phyloP scores from a whole-genome alignment of 2,113 vertebrate species.

The Istiophorus platypterus region DNA sequence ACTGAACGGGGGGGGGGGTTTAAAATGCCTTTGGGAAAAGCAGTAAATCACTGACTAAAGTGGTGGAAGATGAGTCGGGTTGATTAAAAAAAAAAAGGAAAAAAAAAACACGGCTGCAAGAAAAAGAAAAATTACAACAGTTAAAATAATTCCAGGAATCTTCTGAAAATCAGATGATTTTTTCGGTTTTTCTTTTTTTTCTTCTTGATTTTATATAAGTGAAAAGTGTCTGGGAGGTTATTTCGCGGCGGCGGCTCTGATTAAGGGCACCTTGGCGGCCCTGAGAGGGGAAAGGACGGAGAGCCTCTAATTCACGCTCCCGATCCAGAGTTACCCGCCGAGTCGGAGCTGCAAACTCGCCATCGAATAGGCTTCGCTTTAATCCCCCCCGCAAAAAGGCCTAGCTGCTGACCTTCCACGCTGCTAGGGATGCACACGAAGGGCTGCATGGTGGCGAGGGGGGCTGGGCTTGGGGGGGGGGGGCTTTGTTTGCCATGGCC shows the following conservation, averaged over 20 bases:
- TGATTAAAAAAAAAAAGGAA: too few species aligned
- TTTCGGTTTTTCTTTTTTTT: too few species aligned
- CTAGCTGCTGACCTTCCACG: constrained; percentile 41
- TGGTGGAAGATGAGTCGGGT: neutral
- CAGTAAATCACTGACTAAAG: neutral
- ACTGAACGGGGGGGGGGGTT: neutral
- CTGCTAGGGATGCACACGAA: constrained; percentile 10
- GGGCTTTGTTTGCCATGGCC: constrained; percentile 46
- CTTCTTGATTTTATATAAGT: too few species aligned
- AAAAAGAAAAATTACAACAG: neutral
- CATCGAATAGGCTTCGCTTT: too few species aligned
- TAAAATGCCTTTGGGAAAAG: neutral
- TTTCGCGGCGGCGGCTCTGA: constrained; percentile 42
- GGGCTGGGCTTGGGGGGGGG: too few species aligned
- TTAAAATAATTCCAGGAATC: neutral
- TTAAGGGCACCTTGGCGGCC: constrained; percentile 64
- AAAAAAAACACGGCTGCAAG: neutral
- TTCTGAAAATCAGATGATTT: constrained; percentile 18
- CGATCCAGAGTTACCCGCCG: neutral
- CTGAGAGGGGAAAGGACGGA: neutral
- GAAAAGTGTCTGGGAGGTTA: constrained; percentile 14
- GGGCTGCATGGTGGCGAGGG: constrained; percentile 13
- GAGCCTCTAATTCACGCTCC: constrained; percentile 23
- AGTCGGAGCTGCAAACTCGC: constrained; percentile 11
- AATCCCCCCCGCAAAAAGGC: too few species aligned